Conservation (phyloP, 2,888 invertebrate species). For the Chrysodeixis includens region DNA sequence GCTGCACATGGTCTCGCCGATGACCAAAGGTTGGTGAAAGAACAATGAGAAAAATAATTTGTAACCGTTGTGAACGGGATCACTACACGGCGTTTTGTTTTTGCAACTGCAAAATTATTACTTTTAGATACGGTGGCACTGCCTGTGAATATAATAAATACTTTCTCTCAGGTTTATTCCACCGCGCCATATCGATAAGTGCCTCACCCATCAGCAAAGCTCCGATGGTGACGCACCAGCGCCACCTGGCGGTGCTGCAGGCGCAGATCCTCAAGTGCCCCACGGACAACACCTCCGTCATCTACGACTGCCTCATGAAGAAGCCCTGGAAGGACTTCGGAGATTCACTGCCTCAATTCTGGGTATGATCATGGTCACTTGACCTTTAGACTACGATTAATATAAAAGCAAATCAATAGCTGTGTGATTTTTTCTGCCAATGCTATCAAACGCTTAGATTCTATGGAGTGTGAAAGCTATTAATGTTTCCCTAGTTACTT, state of each 20-base stretch:
- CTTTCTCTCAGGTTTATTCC: slow-evolving; percentile 90
- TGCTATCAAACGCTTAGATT: no score
- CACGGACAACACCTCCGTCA: slow-evolving; percentile 84
- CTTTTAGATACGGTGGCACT: no score
- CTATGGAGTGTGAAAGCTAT: no score
- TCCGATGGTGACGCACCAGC: slow-evolving; percentile 87
- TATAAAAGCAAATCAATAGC: no score
- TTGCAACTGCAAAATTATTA: no score
- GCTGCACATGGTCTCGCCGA: slow-evolving; percentile 90
- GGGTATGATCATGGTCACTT: no score
- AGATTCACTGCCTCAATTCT: slow-evolving; percentile 81
- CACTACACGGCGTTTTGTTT: no score
- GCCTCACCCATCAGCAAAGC: slow-evolving; percentile 89
- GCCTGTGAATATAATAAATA: no score
- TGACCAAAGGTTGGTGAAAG: slow-evolving; percentile 87
- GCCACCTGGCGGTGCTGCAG: slow-evolving; percentile 90
- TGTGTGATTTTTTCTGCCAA: no score
- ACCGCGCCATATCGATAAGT: slow-evolving; percentile 92
- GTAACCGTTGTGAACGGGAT: no score
- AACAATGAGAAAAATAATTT: not conserved
- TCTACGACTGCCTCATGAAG: slow-evolving; percentile 90
- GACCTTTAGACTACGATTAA: no score
- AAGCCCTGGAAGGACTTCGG: slow-evolving; percentile 84
- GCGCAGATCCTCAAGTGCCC: slow-evolving; percentile 90
- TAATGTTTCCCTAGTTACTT: slow-evolving; percentile 89